Percentiles rank a stretch among this genome's conserved stretches.
phyloP scores from a whole-genome alignment of 1,140 invertebrate species.

The Drosophila cardini region DNA sequence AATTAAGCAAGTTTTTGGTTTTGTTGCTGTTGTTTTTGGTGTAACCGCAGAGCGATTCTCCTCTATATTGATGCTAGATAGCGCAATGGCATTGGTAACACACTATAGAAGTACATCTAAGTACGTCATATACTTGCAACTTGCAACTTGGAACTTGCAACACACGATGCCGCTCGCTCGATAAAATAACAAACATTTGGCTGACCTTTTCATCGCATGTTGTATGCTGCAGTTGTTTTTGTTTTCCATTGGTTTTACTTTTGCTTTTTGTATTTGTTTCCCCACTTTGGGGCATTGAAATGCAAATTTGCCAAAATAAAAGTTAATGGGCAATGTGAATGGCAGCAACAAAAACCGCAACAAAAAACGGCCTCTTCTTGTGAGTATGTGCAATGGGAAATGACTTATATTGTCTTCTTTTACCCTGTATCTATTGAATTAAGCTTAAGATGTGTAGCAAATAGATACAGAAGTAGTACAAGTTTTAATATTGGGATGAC shows the following conservation, averaged over 20 bases:
- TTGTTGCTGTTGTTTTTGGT: constrained; percentile 43
- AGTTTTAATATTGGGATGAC: not conserved
- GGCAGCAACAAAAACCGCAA: constrained; percentile 52
- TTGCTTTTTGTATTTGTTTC: constrained; percentile 39
- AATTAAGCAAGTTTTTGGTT: constrained; percentile 39
- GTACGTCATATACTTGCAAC: constrained; percentile 45
- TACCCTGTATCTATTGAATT: constrained; percentile 5
- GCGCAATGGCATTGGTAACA: not conserved
- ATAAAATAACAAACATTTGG: constrained; percentile 81
- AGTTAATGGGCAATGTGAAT: constrained; percentile 82
- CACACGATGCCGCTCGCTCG: constrained; percentile 62
- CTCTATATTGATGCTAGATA: constrained; percentile 75
- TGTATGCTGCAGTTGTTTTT: constrained; percentile 20
- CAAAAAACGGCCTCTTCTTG: constrained; percentile 10
- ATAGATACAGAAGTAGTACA: not conserved
- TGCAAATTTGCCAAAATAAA: constrained; percentile 82
- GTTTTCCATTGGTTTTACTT: not conserved
- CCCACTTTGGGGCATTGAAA: constrained; percentile 79
- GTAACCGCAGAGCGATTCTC: constrained; percentile 50
- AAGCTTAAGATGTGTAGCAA: not conserved
- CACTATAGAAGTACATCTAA: not conserved
- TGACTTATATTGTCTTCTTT: constrained; percentile 33
- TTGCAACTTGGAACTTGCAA: constrained; percentile 58
- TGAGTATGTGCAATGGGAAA: constrained; percentile 63
- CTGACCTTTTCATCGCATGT: constrained; percentile 76